Evolutionary conservation across 30 jellyfish, hydroid and myxozoan species (phyloP).

Genomic region (Aurelia aurita): DNA sequence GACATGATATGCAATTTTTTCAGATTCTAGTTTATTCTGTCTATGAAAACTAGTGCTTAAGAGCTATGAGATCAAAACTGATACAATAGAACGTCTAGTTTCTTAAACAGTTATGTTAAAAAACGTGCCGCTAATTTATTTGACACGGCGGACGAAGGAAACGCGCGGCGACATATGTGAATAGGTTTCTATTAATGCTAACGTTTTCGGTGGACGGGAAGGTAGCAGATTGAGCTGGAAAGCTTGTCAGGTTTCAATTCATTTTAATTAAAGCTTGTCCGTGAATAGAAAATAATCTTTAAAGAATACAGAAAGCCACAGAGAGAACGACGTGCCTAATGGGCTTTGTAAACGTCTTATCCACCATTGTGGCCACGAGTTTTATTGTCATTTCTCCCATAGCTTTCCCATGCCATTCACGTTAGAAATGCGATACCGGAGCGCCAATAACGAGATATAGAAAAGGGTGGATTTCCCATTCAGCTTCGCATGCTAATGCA

Average conservation of each 20-base stretch:
- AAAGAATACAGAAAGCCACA: slow-evolving; percentile 62
- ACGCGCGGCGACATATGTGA: too few species aligned
- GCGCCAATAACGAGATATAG: slow-evolving; percentile 86
- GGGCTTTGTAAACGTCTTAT: slow-evolving; percentile 56
- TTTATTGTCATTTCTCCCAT: slow-evolving; percentile 46
- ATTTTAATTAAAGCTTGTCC: slow-evolving; percentile 58
- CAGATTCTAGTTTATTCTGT: too few species aligned
- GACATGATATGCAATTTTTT: too few species aligned
- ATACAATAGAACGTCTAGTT: too few species aligned
- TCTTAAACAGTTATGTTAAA: too few species aligned
- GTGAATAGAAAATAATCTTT: slow-evolving; percentile 61
- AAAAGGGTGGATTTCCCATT: slow-evolving; percentile 77
- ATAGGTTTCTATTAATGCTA: too few species aligned
- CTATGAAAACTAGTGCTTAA: too few species aligned
- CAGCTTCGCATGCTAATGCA: slow-evolving; percentile 48
- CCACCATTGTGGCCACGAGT: slow-evolving; percentile 58
- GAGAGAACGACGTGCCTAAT: slow-evolving; percentile 55
- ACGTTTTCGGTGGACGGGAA: slow-evolving; percentile 22
- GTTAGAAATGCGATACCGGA: slow-evolving; percentile 57
- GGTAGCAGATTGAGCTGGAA: slow-evolving; percentile 20
- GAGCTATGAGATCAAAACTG: too few species aligned
- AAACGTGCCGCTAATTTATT: too few species aligned
- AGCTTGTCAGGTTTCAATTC: slow-evolving; percentile 73
- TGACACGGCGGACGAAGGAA: too few species aligned
- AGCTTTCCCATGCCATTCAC: slow-evolving; percentile 75